Conservation (phyloP, 2,113 vertebrate species). For the Cacatua alba region DNA sequence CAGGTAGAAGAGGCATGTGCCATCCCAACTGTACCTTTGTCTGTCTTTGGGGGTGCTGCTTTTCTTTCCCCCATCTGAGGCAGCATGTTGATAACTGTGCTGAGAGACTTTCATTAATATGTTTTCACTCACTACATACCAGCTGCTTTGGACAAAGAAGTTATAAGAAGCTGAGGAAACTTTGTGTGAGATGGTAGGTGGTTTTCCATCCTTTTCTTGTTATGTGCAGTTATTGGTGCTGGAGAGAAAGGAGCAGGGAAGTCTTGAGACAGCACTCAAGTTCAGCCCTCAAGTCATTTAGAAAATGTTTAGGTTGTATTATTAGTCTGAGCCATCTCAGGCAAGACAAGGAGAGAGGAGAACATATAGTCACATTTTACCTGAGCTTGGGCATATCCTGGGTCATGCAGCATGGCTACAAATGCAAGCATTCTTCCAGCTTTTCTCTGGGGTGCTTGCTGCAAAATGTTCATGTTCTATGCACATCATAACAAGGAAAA, state of each 20-base stretch:
- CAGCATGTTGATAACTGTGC: neutral
- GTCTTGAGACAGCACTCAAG: neutral
- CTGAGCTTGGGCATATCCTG: neutral
- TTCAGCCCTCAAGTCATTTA: neutral
- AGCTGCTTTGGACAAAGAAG: neutral
- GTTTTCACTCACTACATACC: neutral
- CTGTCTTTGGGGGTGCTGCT: neutral
- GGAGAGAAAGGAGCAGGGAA: neutral
- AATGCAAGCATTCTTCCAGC: neutral
- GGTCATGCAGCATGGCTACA: neutral
- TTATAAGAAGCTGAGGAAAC: neutral
- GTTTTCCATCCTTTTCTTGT: neutral
- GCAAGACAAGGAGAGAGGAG: neutral
- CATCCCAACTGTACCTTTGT: neutral
- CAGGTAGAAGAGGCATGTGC: neutral
- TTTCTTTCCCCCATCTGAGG: neutral
- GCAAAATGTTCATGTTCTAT: neutral
- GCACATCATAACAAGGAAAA: neutral
- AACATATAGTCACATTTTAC: neutral
- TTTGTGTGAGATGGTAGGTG: neutral
- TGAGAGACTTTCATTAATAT: neutral
- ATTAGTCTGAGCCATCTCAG: neutral
- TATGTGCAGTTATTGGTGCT: neutral
- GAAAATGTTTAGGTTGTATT: neutral
- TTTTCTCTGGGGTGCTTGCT: neutral